Base-by-base conservation (phyloP, 1,140 invertebrate species). In the Solenopsis fugax region DNA sequence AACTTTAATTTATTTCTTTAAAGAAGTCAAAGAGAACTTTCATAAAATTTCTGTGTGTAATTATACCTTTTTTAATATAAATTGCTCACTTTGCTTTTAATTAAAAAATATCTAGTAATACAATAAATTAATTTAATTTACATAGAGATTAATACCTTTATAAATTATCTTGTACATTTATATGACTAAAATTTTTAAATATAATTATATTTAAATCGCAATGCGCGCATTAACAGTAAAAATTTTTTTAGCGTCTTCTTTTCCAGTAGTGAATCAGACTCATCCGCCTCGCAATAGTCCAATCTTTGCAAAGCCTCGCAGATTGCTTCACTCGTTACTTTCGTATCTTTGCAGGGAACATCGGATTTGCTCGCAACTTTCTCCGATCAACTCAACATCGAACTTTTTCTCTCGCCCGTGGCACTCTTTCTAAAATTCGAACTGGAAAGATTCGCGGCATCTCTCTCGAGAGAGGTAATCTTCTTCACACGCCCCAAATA, bases 241-340 rank as follows among this genome's bases (percentile, higher is more conserved):
- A 13, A 60, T 48, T 60, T 75, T 75, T 34, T 21, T 12, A 48
- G 1, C n/a, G 21, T 16, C 21, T 48, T n/a, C 18, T 60, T 48
- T 60, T 48, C 9, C 29, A 18, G n/a, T 60, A 13, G 54, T 84
- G 50, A 84, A 65, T 29, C 45, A 18, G 10, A 82, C 67, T 60
- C 67, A 60, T 41, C 2, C 41, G 29, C 21, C 29, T 58, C 37
- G 10, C 21, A n/a, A 24, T 12, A 37, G 54, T 48, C 29, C 54
- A 75, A 84, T 84, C 69, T 41, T 45, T 60, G 69, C 41, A 84
- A 62, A 84, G 69, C 69, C 56, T 60, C 56, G 41, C 52, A 84
- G 80, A 84, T 84, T 84, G 80, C 69, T 75, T 84, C 29, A 41
- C 80, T 84, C 80, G 80, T 84, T 84, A 84, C 80, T 84, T 62